These are phyloP conservation scores for Megalopta genalis DNA, from an alignment of 1,140 invertebrate species.

Conservation along the genomic window DNA sequence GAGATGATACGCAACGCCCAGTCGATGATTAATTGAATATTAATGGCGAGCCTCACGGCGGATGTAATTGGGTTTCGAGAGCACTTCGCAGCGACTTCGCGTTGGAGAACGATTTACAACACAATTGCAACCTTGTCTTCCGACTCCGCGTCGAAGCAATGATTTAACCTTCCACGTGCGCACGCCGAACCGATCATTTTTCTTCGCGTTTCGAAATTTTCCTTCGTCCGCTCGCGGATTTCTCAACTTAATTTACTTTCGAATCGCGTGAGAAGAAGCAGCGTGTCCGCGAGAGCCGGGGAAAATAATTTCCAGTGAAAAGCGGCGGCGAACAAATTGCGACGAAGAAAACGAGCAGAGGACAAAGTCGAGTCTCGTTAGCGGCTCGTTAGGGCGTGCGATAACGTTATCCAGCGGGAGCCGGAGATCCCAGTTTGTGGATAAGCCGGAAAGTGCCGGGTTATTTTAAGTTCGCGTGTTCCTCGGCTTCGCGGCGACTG, in stretches of 20 bases:
- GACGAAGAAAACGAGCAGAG: neutral
- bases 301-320: neutral
- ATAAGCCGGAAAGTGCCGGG: slow-evolving; percentile 13
- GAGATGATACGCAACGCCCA: slow-evolving; percentile 33
- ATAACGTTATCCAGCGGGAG: slow-evolving; percentile 26
- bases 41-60: slow-evolving; percentile 40
- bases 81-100: neutral
- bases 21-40: slow-evolving; percentile 56
- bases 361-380: slow-evolving; percentile 45
- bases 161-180: too few species aligned
- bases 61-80: slow-evolving; percentile 45
- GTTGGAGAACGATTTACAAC: slow-evolving; percentile 20
- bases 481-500: neutral
- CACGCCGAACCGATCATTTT: too few species aligned
- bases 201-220: too few species aligned
- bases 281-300: too few species aligned
- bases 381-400: slow-evolving; percentile 37
- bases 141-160: too few species aligned
- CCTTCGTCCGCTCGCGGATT: too few species aligned
- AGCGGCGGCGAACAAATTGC: slow-evolving; percentile 7
- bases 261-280: too few species aligned
- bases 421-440: slow-evolving; percentile 6
- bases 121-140: too few species aligned
- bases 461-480: slow-evolving; percentile 15
- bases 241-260: too few species aligned